phyloP scores from a whole-genome alignment of 2,113 vertebrate genomes.

The Dipodomys spectabilis region DNA sequence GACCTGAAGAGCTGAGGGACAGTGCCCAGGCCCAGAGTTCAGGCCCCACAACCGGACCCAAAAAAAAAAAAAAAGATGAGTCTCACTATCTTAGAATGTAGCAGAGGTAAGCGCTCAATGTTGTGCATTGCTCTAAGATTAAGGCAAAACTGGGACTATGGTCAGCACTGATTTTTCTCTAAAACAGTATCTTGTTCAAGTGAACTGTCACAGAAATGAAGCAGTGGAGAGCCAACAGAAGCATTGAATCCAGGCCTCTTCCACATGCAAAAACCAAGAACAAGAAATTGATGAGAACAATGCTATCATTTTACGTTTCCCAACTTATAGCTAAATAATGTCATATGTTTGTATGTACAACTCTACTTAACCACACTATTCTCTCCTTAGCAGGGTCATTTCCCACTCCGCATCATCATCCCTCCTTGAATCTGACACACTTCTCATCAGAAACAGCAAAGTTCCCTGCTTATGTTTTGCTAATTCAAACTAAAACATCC shows the following conservation, averaged over 20 bases:
- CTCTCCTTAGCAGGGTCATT: background rate
- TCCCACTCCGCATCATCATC: background rate
- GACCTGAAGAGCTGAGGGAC: no score
- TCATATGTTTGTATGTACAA: background rate
- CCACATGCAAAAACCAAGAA: background rate
- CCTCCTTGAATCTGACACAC: conserved; percentile 1
- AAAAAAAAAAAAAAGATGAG: background rate
- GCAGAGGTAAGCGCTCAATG: background rate
- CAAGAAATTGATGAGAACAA: background rate
- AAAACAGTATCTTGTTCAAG: background rate
- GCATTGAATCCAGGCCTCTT: background rate
- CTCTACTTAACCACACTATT: background rate
- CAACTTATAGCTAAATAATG: background rate
- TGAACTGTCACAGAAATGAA: background rate
- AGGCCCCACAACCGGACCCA: no score
- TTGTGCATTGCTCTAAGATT: background rate
- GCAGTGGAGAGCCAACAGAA: background rate
- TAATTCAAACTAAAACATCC: conserved; percentile 30
- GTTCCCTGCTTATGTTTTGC: conserved; percentile 13
- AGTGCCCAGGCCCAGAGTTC: no score
- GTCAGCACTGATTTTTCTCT: background rate
- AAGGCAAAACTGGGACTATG: background rate
- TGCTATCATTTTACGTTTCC: background rate
- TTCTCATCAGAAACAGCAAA: background rate
- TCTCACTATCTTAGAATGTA: background rate